These are phyloP conservation scores for Rhinolophus sinicus DNA, from an alignment of 2,113 vertebrate genomes.

Conservation along the genomic window DNA sequence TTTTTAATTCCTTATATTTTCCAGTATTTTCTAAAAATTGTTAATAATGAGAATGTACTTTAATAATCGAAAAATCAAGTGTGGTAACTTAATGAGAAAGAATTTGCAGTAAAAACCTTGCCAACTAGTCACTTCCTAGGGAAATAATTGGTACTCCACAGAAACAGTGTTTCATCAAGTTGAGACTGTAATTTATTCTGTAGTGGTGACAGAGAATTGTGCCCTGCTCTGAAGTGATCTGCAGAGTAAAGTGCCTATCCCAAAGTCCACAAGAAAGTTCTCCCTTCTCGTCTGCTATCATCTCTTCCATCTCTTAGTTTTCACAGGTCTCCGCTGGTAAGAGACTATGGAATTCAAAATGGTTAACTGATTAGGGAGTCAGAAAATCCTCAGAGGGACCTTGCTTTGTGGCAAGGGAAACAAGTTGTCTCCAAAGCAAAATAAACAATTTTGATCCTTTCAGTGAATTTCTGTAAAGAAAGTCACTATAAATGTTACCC, in stretches of 20 bases:
- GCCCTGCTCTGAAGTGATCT: not conserved
- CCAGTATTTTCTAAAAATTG: not conserved
- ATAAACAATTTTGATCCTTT: slow-evolving; percentile 35
- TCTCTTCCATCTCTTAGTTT: not conserved
- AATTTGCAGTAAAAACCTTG: slow-evolving; percentile 14
- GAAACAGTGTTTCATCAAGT: slow-evolving; percentile 15
- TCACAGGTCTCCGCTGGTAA: not conserved
- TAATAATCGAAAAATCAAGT: slow-evolving; percentile 29
- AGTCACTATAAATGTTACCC: not conserved
- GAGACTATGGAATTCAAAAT: not conserved
- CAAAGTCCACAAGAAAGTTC: not conserved
- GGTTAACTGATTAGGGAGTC: not conserved
- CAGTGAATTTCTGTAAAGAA: slow-evolving; percentile 26
- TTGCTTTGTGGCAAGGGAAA: not conserved
- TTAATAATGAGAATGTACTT: not conserved
- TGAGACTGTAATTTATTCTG: not conserved
- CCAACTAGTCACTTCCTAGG: not conserved
- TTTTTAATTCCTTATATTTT: not conserved
- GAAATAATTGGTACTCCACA: not conserved
- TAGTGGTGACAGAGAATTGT: not conserved
- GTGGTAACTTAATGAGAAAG: slow-evolving; percentile 7
- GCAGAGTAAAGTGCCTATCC: not conserved
- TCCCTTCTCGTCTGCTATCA: not conserved
- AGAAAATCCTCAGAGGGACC: not conserved
- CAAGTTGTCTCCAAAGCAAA: not conserved